These are phyloP conservation scores for Oenanthe oenanthe DNA, from an alignment of 2,113 vertebrate species.

Conservation along the genomic window DNA sequence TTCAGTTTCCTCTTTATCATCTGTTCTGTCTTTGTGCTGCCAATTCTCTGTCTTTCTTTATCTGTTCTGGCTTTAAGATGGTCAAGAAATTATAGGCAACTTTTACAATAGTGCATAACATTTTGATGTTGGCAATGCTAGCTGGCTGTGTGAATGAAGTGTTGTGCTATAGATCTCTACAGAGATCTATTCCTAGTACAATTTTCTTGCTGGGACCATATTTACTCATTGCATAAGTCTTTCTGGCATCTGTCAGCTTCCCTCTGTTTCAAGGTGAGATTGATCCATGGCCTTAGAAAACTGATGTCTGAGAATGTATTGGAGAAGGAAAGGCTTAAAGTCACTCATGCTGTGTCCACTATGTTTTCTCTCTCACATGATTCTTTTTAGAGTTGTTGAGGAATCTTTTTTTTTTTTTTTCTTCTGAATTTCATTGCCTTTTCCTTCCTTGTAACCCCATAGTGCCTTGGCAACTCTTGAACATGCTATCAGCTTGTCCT, in stretches of 20 bases:
- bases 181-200: background rate
- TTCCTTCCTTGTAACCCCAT: background rate
- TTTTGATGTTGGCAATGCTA: background rate
- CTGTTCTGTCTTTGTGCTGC: background rate
- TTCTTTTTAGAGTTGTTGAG: background rate
- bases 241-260: background rate
- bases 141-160: background rate
- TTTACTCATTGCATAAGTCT: background rate
- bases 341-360: background rate
- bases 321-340: background rate
- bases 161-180: background rate
- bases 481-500: background rate
- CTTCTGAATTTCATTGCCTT: background rate
- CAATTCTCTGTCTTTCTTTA: background rate
- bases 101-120: background rate
- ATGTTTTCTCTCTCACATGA: background rate
- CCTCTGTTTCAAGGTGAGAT: background rate
- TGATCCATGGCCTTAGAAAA: background rate
- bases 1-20: background rate
- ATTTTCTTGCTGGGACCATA: background rate
- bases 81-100: background rate
- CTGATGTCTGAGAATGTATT: background rate
- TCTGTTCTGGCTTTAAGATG: background rate
- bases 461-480: background rate
- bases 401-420: background rate